These are phyloP conservation scores for Momotus momota DNA, from an alignment of 2,797 vertebrate species.

Conservation along the genomic window DNA sequence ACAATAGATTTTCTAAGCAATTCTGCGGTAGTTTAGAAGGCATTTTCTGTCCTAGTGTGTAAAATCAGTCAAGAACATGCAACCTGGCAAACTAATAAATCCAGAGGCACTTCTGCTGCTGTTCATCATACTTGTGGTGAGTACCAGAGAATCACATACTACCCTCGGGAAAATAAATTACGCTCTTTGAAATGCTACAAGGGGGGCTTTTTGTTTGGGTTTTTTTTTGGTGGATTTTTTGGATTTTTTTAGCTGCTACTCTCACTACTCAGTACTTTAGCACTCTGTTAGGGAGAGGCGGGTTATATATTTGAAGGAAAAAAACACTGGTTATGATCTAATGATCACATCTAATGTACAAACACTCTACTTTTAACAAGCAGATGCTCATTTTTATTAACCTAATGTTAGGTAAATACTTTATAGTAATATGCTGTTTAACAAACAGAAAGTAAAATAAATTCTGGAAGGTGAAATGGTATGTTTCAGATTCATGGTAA, in stretches of 20 bases:
- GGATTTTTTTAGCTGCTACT: background rate
- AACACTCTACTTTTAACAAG: background rate
- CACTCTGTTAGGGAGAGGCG: background rate
- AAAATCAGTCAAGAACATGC: background rate
- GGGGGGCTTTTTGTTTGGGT: background rate
- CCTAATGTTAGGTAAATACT: background rate
- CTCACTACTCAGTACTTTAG: background rate
- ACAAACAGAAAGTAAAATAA: background rate
- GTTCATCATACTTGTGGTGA: background rate
- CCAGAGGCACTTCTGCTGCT: background rate
- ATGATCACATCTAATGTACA: background rate
- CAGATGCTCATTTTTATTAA: background rate
- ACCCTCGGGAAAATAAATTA: background rate
- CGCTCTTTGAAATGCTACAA: background rate
- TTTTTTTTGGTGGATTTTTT: background rate
- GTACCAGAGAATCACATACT: background rate
- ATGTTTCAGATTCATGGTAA: background rate
- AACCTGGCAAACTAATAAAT: background rate
- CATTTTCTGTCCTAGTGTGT: background rate
- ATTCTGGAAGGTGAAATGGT: background rate
- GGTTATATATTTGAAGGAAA: background rate
- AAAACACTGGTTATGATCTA: background rate
- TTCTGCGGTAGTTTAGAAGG: background rate
- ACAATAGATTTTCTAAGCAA: background rate
- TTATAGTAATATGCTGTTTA: background rate